Evolutionary conservation across 2,113 vertebrate genomes (phyloP).

Genomic region (Neoarius graeffei): DNA sequence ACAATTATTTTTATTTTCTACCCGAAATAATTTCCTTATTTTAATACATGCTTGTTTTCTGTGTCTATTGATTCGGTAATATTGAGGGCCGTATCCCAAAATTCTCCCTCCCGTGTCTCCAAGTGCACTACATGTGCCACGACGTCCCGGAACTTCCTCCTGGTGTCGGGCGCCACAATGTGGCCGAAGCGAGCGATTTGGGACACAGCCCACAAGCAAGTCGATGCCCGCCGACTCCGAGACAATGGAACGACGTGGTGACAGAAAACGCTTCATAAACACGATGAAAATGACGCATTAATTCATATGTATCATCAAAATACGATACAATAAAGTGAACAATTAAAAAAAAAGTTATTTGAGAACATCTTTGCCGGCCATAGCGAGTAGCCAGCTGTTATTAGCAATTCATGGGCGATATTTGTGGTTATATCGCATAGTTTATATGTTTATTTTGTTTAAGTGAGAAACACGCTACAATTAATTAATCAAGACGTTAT

Average conservation of each 20-base stretch:
- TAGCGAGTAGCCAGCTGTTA: not conserved
- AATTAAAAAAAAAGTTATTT: not conserved
- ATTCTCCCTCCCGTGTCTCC: not conserved
- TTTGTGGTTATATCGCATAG: not conserved
- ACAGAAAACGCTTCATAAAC: not conserved
- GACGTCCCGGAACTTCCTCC: not conserved
- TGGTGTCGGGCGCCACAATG: not conserved
- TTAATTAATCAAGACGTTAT: not conserved
- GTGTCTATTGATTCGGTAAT: not conserved
- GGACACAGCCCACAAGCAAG: not conserved
- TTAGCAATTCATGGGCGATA: not conserved
- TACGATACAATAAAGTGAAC: not conserved
- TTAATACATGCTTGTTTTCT: not conserved
- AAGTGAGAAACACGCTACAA: not conserved
- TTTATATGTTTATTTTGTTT: not conserved
- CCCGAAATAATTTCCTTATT: not conserved
- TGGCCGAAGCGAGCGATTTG: no score
- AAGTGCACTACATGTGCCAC: not conserved
- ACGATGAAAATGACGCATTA: not conserved
- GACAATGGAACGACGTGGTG: not conserved
- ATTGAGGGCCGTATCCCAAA: not conserved
- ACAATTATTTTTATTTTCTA: not conserved
- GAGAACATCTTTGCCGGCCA: not conserved
- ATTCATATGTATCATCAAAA: not conserved
- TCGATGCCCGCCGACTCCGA: no score